These are phyloP conservation scores for Lucifuga dentata DNA, from an alignment of 2,113 vertebrate genomes.

Conservation along the genomic window DNA sequence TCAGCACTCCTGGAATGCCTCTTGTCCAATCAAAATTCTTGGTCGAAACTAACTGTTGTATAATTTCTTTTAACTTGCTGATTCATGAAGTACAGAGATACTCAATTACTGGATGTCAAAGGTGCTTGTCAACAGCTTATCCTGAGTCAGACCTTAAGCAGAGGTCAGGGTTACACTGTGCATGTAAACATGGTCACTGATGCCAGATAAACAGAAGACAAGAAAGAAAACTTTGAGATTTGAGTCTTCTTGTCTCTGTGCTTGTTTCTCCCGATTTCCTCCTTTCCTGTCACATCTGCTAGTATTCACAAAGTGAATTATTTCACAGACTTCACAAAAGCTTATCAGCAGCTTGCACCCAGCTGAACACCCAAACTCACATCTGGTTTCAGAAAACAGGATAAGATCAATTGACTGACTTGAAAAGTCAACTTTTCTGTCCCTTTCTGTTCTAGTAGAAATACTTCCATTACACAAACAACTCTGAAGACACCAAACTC, in stretches of 20 bases:
- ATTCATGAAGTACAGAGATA: slow-evolving; percentile 4
- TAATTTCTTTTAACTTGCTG: neutral
- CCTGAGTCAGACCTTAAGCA: slow-evolving; percentile 9
- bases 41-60: too few species aligned
- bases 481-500: slow-evolving; percentile 22
- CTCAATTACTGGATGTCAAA: slow-evolving; percentile 14
- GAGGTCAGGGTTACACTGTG: slow-evolving; percentile 7
- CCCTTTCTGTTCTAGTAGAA: slow-evolving; percentile 21
- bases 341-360: slow-evolving; percentile 63
- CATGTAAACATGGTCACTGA: slow-evolving; percentile 1
- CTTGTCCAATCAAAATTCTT: too few species aligned
- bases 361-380: slow-evolving; percentile 13
- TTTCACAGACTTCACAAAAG: slow-evolving; percentile 49
- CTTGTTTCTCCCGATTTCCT: neutral
- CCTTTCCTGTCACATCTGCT: slow-evolving; percentile 45
- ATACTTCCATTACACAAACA: slow-evolving; percentile 31
- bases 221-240: neutral
- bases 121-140: slow-evolving; percentile 21
- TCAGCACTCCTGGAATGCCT: too few species aligned
- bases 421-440: slow-evolving; percentile 23
- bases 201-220: neutral
- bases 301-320: slow-evolving; percentile 54
- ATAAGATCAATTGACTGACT: slow-evolving; percentile 49
- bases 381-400: slow-evolving; percentile 47
- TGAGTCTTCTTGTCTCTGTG: slow-evolving; percentile 12